Evolutionary conservation across 2,888 invertebrate genomes (phyloP).

Genomic region (Scelioninae gen. 1): DNA sequence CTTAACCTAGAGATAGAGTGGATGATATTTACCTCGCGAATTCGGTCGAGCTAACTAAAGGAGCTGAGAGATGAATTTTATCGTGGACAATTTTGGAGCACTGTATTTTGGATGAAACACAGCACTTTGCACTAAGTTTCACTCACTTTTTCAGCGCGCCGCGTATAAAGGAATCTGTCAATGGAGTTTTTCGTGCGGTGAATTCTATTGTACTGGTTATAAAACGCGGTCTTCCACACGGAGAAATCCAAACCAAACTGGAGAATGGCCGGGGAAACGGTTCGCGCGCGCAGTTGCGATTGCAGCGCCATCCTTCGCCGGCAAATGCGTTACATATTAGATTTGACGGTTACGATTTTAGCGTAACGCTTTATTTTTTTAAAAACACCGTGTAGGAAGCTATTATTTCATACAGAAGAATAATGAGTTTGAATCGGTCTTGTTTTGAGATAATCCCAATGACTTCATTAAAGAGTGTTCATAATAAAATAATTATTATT

Average conservation of each 20-base stretch:
- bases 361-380: too few relatives aligned
- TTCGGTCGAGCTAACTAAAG: background rate
- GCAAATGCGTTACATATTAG: background rate
- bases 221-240: slow-evolving; percentile 9
- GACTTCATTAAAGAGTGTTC: too few relatives aligned
- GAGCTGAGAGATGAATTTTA: background rate
- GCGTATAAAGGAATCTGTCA: slow-evolving; percentile 3
- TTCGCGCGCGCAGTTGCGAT: slow-evolving; percentile 17
- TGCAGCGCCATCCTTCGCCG: slow-evolving; percentile 12
- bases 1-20: slow-evolving; percentile 39
- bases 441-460: too few relatives aligned
- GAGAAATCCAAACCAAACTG: slow-evolving; percentile 33
- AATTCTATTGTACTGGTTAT: slow-evolving; percentile 32
- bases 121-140: slow-evolving; percentile 21
- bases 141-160: slow-evolving; percentile 29
- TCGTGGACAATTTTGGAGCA: too few relatives aligned
- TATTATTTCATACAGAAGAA: too few relatives aligned
- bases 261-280: slow-evolving; percentile 22
- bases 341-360: background rate
- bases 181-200: slow-evolving; percentile 18
- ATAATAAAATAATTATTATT: too few relatives aligned
- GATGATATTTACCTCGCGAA: slow-evolving; percentile 35
- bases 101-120: background rate
- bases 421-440: too few relatives aligned
- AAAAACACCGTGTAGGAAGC: too few relatives aligned